A percentile compares a stretch with the other conserved stretches of the same genome.
Evolutionary conservation across 2,797 vertebrate species (phyloP).

Genomic region (Xenops minutus): DNA sequence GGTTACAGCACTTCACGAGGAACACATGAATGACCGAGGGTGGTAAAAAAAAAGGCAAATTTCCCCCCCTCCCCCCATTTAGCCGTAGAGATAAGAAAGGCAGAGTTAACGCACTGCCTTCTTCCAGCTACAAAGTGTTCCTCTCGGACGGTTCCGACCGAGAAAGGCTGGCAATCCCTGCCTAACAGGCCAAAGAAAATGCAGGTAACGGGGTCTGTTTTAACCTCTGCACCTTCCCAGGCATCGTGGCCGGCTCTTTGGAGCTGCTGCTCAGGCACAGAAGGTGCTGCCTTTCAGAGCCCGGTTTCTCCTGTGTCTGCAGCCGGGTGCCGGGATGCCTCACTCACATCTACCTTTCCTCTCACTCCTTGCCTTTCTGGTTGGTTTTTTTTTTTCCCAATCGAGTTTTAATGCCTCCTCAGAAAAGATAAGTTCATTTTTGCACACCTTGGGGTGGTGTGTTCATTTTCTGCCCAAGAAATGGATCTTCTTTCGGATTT

Average conservation of each 20-base stretch:
- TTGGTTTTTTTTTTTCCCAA: slow-evolving; percentile 23
- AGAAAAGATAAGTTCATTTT: slow-evolving; percentile 77
- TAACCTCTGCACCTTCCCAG: not conserved
- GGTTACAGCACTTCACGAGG: not conserved
- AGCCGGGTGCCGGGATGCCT: slow-evolving; percentile 9
- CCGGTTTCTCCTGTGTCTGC: not conserved
- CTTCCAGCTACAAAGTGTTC: not conserved
- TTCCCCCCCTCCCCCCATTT: not conserved
- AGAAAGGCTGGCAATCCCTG: not conserved
- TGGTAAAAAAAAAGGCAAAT: not conserved
- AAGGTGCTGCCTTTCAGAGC: not conserved
- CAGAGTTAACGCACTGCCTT: not conserved
- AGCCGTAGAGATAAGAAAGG: not conserved
- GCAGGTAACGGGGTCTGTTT: not conserved
- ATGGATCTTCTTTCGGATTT: slow-evolving; percentile 87
- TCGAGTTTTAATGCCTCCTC: slow-evolving; percentile 72
- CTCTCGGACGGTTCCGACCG: not conserved
- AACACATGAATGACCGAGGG: not conserved
- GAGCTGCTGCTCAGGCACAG: not conserved
- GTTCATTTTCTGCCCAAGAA: slow-evolving; percentile 85
- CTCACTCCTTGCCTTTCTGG: slow-evolving; percentile 15
- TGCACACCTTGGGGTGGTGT: slow-evolving; percentile 72
- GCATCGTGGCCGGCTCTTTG: not conserved
- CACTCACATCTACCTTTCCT: slow-evolving; percentile 40
- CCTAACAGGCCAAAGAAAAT: not conserved